Evolutionary conservation across 1,140 invertebrate genomes (phyloP).

Genomic region (Zophobas morio): DNA sequence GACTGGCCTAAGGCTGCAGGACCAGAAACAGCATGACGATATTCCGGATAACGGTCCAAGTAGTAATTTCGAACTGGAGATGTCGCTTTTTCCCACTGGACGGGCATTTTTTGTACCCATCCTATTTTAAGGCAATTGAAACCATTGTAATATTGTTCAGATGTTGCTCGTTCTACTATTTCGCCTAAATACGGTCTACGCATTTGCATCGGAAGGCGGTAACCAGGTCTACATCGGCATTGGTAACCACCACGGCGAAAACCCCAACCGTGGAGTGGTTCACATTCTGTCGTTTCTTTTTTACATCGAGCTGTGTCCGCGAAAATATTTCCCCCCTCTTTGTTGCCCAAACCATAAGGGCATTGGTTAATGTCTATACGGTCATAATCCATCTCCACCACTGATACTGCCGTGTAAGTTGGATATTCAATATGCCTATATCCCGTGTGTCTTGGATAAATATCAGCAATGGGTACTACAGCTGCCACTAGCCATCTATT

Average conservation of each 20-base stretch:
- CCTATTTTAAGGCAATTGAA: conserved; percentile 94
- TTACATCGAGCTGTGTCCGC: conserved; percentile 93
- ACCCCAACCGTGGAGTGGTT: conserved; percentile 96
- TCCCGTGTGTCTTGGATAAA: conserved; percentile 94
- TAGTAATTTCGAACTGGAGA: conserved; percentile 80
- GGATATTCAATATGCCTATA: conserved; percentile 97
- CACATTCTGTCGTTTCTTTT: conserved; percentile 95
- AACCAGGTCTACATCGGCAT: conserved; percentile 93
- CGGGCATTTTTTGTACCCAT: conserved; percentile 88
- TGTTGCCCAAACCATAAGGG: conserved; percentile 90
- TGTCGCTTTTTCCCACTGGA: conserved; percentile 81
- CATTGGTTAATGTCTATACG: conserved; percentile 99
- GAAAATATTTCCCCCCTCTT: conserved; percentile 87
- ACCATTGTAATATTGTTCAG: conserved; percentile 91
- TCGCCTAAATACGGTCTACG: conserved; percentile 93
- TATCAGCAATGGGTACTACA: conserved; percentile 94
- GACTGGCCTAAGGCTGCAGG: conserved; percentile 75
- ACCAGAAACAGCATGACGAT: conserved; percentile 78
- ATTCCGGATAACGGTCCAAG: conserved; percentile 81
- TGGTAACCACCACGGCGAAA: conserved; percentile 96
- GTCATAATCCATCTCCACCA: conserved; percentile 97
- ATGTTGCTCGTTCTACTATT: conserved; percentile 92
- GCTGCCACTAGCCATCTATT: conserved; percentile 97
- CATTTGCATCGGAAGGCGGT: conserved; percentile 87
- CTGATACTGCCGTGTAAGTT: conserved; percentile 92